Base-by-base conservation (phyloP, 1,140 invertebrate genomes). In the Episyrphus balteatus region DNA sequence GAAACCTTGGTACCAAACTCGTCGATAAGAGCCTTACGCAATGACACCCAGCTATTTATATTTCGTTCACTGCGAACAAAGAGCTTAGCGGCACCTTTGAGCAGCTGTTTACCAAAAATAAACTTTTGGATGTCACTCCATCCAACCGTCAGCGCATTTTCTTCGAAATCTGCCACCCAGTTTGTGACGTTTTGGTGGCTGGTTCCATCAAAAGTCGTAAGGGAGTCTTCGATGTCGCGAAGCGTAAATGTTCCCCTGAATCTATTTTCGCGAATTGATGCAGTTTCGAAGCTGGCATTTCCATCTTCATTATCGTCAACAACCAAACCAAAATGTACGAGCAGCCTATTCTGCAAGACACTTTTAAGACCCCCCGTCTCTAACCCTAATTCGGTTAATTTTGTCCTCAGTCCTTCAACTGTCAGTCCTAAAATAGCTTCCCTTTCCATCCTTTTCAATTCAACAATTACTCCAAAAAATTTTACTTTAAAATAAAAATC, bases 81-180 rank as follows among this genome's bases (percentile, higher is more conserved):
- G 11, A 52, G 39, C 43, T 57, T 55, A 2, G 56, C 50, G 30
- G 52, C 19, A 2, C 56, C 56, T 21, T 15, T 47, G 13, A 58
- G 45, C 11, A 46, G 52, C 30, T 52, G 51, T 47, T 58, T 58
- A 1, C 52, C 53, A 47, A 50, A 58, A 17, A 61, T 46, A 26
- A 54, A 48, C 47, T 57, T 61, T 31, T 61, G 58, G n/a, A 61
- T 39, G 17, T 57, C 55, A 31, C 48, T 51, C 55, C 53, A 61
- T n/a, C 41, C 43, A 8, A 51, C 42, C 8, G 57, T n/a, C 15
- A 34, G 41, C 5, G 55, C 50, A 10, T 44, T 52, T 43, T 61
- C 57, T 36, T 61, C 57, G 44, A 61, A 59, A 36, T 61, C 59
- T 5, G 33, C 36, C 13, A 61, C 44, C 52, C 54, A 58, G 32